A percentile compares a stretch with the other conserved stretches of the same genome.
phyloP scores from a whole-genome alignment of 2,113 vertebrate genomes.

The Aythya baeri region DNA sequence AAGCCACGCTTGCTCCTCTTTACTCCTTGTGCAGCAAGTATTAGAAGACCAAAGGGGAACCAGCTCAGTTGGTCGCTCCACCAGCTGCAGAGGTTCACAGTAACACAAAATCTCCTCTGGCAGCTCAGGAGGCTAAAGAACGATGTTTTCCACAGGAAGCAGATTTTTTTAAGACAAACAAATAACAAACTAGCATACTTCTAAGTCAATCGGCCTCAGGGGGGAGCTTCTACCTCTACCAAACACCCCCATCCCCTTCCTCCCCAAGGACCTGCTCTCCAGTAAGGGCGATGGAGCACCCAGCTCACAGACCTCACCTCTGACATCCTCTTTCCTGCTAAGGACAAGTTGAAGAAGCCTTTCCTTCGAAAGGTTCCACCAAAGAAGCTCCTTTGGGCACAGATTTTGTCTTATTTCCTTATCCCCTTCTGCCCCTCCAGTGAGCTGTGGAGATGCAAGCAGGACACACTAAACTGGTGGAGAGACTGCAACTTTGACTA shows the following conservation, averaged over 20 bases:
- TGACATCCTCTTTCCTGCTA: background rate
- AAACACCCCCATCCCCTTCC: accelerated
- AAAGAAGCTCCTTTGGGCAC: background rate
- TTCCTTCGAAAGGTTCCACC: background rate
- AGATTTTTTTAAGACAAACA: background rate
- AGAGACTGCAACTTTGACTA: background rate
- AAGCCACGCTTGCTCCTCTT: background rate
- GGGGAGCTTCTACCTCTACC: background rate
- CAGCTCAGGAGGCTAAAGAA: background rate
- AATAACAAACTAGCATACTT: background rate
- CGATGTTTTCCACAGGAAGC: background rate
- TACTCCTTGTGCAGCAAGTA: background rate
- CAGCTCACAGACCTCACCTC: background rate
- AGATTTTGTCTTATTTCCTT: background rate
- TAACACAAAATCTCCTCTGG: background rate
- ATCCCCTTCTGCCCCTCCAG: background rate
- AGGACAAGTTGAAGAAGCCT: background rate
- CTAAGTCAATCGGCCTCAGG: background rate
- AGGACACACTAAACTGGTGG: background rate
- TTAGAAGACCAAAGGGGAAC: background rate
- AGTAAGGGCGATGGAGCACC: background rate
- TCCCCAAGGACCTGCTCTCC: background rate
- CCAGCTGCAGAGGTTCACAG: background rate
- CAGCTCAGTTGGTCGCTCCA: background rate
- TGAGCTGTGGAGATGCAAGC: accelerated